Evolutionary conservation across 2,797 vertebrate species (phyloP).

Genomic region (Pachyuromys duprasi): DNA sequence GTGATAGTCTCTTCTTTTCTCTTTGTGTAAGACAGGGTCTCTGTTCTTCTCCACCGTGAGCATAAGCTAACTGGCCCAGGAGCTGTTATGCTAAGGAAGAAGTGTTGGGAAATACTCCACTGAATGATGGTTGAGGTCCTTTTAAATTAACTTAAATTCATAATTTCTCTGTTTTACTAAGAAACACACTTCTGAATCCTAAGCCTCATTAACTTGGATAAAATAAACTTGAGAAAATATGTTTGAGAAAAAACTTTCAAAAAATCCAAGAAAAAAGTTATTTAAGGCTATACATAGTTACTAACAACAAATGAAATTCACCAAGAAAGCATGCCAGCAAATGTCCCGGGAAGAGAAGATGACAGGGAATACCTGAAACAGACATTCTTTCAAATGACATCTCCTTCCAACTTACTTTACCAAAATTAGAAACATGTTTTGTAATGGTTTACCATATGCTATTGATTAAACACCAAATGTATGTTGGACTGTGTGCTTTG

Average conservation of each 20-base stretch:
- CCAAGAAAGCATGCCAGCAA: conserved; percentile 35
- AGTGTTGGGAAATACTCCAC: conserved; percentile 47
- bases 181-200: conserved; percentile 38
- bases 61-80: neutral
- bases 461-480: conserved; percentile 43
- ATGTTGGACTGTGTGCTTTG: conserved; percentile 44
- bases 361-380: neutral
- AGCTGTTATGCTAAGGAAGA: neutral
- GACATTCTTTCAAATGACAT: neutral
- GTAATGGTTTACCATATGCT: conserved; percentile 22
- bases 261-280: conserved; percentile 54
- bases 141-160: conserved; percentile 11
- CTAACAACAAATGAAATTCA: conserved; percentile 49
- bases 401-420: conserved; percentile 20
- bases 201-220: conserved; percentile 51
- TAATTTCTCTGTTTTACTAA: conserved; percentile 29
- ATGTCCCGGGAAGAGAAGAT: conserved; percentile 43
- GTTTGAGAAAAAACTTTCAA: conserved; percentile 35
- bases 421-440: conserved; percentile 31
- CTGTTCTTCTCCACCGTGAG: neutral
- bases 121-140: conserved; percentile 44
- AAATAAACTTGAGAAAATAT: conserved; percentile 56
- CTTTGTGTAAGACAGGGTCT: neutral
- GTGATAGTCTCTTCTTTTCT: neutral
- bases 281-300: neutral